Evolutionary conservation across 2,888 invertebrate genomes (phyloP), one percentile per base, ranked within the genome.

Genomic region (Zelleria hepariella): DNA sequence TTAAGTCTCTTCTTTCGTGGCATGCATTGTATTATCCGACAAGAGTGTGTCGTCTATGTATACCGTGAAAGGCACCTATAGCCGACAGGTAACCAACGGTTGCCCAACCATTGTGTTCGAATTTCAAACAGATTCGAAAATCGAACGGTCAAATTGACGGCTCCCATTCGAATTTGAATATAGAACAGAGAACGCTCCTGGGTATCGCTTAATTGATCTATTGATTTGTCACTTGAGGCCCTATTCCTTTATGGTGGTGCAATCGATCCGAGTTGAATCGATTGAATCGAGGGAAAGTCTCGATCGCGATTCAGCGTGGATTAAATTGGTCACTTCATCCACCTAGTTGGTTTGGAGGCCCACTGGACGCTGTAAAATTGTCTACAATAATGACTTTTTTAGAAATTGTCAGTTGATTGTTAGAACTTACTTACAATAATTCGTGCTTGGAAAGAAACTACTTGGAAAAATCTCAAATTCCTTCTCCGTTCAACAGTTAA

Each of bases 151-250:
- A 71, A 74, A 75, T 66, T 68, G 70, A 69, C 68, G 65, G 64
- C 63, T 54, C 25, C 24, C 53, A n/a, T 56, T 25, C 18, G 51
- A 61, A 70, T 76, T 76, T 74, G 74, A 73, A 75, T 76, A 74
- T 67, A 63, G 68, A 68, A 71, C 65, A 54, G 59, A 58, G 63
- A 62, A 69, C 68, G 62, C 63, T 62, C 66, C 68, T 65, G 65
- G 66, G 62, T 66, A 66, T 64, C 62, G 57, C 61, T 63, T 78
- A 80, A 80, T 79, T 80, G 78, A 78, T 74, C 82, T 71, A 81
- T 81, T 80, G 76, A 78, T 78, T 78, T 76, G 77, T 80, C 77
- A 74, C 67, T 81, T 15, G 32, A 15, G 32, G 32, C 15, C 10
- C 15, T 15, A 42, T 15, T 42, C 32, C 15, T 15, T 42, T 42